Evolutionary conservation across 92 coral and sea anemone genomes (phyloP).

Genomic region (Porites evermanni): DNA sequence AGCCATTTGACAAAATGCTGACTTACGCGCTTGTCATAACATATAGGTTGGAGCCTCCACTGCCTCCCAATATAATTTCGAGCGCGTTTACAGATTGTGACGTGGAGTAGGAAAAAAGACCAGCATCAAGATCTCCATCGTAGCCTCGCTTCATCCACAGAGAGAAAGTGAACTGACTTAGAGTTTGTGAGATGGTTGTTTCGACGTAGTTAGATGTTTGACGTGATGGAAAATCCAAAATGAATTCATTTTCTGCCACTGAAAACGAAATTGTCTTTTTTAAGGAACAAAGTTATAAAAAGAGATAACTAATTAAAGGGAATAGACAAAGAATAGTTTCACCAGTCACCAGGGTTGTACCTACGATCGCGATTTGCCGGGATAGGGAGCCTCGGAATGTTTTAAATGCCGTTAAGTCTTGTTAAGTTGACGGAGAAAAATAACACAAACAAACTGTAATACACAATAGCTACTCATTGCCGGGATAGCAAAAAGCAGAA

Average conservation of each 20-base stretch:
- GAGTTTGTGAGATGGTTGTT: neutral
- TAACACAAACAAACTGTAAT: too few species aligned
- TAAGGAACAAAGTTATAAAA: too few species aligned
- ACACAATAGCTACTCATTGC: too few species aligned
- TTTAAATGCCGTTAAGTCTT: too few species aligned
- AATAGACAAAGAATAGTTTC: too few species aligned
- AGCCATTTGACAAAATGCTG: neutral
- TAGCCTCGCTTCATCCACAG: conserved; percentile 26
- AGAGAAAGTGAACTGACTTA: neutral
- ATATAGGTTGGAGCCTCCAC: neutral
- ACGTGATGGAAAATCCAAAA: conserved; percentile 13
- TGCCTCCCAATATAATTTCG: neutral
- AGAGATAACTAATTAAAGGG: too few species aligned
- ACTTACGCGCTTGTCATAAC: neutral
- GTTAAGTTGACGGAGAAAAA: too few species aligned
- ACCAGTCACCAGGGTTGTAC: too few species aligned
- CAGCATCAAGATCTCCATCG: neutral
- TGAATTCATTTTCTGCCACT: neutral
- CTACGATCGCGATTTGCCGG: too few species aligned
- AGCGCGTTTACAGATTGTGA: neutral
- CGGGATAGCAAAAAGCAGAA: too few species aligned
- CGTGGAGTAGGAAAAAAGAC: neutral
- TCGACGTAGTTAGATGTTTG: neutral
- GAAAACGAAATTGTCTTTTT: neutral
- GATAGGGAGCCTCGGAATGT: too few species aligned